Conservation (phyloP, 2,113 vertebrate genomes). For the Hymenochirus boettgeri region DNA sequence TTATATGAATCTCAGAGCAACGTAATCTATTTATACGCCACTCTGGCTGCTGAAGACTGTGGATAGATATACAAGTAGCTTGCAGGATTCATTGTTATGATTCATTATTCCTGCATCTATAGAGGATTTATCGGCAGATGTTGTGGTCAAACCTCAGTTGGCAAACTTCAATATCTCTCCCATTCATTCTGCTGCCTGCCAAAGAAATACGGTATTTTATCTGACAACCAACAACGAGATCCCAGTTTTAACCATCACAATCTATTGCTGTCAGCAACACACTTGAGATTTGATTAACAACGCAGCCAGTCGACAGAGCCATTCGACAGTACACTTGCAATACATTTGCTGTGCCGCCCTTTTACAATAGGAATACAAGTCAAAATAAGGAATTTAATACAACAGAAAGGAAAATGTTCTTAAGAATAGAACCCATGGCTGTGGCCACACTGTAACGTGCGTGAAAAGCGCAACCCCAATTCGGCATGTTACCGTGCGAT, state of each 20-base stretch:
- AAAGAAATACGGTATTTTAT: conserved; percentile 16
- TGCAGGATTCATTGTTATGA: conserved; percentile 29
- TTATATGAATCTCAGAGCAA: too few relatives aligned
- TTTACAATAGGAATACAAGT: too few relatives aligned
- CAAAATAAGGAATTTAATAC: too few relatives aligned
- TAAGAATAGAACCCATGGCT: too few relatives aligned
- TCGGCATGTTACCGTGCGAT: too few relatives aligned
- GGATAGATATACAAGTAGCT: conserved; percentile 24
- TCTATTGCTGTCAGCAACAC: conserved; percentile 8
- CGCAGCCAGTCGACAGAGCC: background rate
- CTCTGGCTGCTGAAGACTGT: too few relatives aligned
- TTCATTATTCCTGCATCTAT: conserved; percentile 32
- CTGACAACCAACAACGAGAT: conserved; percentile 19
- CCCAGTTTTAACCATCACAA: conserved; percentile 5
- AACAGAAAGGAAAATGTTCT: too few relatives aligned
- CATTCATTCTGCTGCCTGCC: conserved; percentile 4
- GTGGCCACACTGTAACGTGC: too few relatives aligned
- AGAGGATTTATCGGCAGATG: conserved; percentile 36
- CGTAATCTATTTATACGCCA: too few relatives aligned
- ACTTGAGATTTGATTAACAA: conserved; percentile 4
- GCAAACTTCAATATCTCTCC: conserved; percentile 2
- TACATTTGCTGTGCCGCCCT: too few relatives aligned
- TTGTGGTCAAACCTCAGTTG: conserved; percentile 32
- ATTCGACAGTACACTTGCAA: background rate
- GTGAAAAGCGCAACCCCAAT: too few relatives aligned